phyloP scores from a whole-genome alignment of 1,140 invertebrate species.

The Pararge aegeria region DNA sequence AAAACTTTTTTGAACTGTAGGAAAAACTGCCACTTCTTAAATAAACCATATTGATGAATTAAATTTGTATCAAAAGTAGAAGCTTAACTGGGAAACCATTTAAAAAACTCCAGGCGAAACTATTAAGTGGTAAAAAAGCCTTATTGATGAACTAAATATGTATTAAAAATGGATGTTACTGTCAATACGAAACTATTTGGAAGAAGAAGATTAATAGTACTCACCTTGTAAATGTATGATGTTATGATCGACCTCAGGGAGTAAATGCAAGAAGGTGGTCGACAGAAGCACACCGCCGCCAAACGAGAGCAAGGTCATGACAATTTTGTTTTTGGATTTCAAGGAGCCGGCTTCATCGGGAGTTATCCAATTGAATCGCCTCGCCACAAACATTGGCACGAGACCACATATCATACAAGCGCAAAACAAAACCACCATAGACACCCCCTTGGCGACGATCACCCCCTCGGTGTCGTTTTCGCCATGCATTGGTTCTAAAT shows the following conservation, averaged over 20 bases:
- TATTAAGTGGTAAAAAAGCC: too few species aligned
- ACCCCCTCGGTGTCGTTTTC: conserved; percentile 68
- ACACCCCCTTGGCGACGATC: conserved; percentile 84
- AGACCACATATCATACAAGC: conserved; percentile 87
- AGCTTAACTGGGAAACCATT: too few species aligned
- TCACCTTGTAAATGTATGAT: conserved; percentile 80
- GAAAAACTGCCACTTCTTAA: too few species aligned
- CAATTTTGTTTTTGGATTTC: conserved; percentile 64
- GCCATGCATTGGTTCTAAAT: conserved; percentile 29
- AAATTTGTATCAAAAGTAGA: too few species aligned
- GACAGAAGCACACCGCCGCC: conserved; percentile 94
- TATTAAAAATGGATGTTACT: too few species aligned
- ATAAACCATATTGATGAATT: too few species aligned
- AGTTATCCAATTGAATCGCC: conserved; percentile 81
- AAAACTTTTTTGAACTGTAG: too few species aligned
- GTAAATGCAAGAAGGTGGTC: conserved; percentile 93
- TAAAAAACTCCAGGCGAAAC: too few species aligned
- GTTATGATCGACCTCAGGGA: conserved; percentile 91
- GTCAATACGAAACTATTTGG: background rate
- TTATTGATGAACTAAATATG: too few species aligned
- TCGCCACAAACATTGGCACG: conserved; percentile 84
- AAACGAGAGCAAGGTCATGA: conserved; percentile 86
- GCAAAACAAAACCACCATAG: conserved; percentile 86
- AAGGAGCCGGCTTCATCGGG: conserved; percentile 64
- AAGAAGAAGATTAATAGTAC: conserved; percentile 25